phyloP scores from a whole-genome alignment of 1,140 invertebrate genomes.

The Caenorhabditis inopinata region DNA sequence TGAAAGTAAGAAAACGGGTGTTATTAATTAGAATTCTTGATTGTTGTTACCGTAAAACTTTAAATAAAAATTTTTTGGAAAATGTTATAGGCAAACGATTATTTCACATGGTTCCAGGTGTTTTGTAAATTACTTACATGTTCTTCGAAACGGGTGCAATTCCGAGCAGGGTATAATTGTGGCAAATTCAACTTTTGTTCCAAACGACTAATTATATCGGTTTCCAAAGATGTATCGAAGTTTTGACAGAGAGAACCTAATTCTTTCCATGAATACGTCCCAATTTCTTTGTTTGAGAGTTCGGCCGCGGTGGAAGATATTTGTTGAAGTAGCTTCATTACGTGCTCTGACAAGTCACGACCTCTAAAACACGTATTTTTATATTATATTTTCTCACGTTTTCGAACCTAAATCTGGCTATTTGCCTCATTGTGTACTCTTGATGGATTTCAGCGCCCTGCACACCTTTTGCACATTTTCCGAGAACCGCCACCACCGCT shows the following conservation, averaged over 20 bases:
- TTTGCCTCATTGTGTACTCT: background rate
- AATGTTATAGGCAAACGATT: background rate
- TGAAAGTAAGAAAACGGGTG: background rate
- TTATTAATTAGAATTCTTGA: background rate
- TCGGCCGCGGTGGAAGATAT: background rate
- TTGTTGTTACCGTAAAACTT: background rate
- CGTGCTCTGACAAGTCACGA: background rate
- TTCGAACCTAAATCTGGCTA: background rate
- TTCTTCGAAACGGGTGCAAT: conserved; percentile 15
- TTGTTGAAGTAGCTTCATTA: background rate
- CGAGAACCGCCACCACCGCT: background rate
- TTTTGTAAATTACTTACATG: conserved; percentile 1
- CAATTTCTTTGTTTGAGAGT: background rate
- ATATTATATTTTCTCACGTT: no score
- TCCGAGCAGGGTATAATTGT: background rate
- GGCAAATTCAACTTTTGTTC: background rate
- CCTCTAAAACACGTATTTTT: background rate
- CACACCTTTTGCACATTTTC: background rate
- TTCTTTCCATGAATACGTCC: background rate
- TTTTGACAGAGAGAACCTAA: background rate
- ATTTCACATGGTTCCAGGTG: background rate
- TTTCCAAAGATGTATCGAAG: background rate
- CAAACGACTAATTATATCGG: background rate
- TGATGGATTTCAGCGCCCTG: background rate
- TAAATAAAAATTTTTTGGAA: background rate